Base-by-base conservation (phyloP, 2,888 invertebrate genomes). In the Stenichneumon culpator region DNA sequence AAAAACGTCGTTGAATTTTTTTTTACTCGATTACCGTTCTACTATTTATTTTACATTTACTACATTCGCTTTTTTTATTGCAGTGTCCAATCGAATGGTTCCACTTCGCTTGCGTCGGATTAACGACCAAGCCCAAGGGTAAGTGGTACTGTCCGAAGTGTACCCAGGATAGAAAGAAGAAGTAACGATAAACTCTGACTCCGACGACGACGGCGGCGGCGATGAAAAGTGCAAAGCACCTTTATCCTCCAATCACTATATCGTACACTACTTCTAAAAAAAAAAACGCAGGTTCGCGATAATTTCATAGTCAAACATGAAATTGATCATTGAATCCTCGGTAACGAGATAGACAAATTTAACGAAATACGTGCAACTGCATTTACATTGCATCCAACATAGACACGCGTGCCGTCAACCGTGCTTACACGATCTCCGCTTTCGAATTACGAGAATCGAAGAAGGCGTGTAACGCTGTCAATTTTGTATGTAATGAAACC, bases 81-180 rank as follows among this genome's bases (percentile, higher is more conserved):
- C 90, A 96, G 95, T 97, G 97, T 93, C 97, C 97, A 6, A 98
- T 98, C 86, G 98, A 99, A 94, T 99, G 99, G 99, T 99, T 98
- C 95, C 99, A 99, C 94, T 99, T 99, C 94, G 97, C 98, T 9
- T 99, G 99, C 94, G 98, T 99, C 69, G 97, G 97, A 75, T 95
- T 99, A 70, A 97, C 97, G 75, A 97, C 97, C 74, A 98, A 98
- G 93, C 99, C 98, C 0, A 99, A 98, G 95, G 98, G 98, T 50
- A 98, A 98, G 93, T 98, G 98, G 98, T 97, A 95, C 90, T 97
- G 97, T 94, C 96, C 96, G 1, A 96, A 96, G 88, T 97, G 97
- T 89, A 94, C 94, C 14, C 94, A 94, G 75, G 94, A 94, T 89
- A 92, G 95, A 16, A 95, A 95, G 89, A 95, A 95, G 87, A 95